phyloP scores from a whole-genome alignment of 2,113 vertebrate genomes.

The Porphyrio hochstetteri region DNA sequence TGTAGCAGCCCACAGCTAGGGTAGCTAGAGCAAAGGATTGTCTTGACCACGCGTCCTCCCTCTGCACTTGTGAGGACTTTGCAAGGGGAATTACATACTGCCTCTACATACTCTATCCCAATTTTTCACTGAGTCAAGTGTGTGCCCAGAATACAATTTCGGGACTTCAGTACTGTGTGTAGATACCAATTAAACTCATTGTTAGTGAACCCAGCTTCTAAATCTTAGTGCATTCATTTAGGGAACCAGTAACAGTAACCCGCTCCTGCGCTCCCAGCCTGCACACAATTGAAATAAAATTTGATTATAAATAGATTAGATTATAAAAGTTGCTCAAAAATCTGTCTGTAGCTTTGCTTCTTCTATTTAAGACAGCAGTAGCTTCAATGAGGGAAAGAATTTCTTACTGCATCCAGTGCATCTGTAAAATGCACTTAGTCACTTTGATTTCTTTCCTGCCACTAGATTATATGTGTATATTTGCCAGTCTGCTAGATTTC shows the following conservation, averaged over 20 bases:
- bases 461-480: background rate
- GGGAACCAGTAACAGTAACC: slow-evolving; percentile 3
- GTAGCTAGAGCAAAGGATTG: background rate
- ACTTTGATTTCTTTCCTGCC: background rate
- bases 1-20: background rate
- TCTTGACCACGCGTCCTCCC: background rate
- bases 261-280: background rate
- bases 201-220: slow-evolving; percentile 11
- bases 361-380: background rate
- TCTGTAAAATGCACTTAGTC: background rate
- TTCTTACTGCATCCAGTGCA: background rate
- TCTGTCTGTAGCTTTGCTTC: background rate
- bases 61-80: slow-evolving; percentile 7
- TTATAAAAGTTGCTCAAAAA: slow-evolving; percentile 23
- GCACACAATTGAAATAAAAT: slow-evolving; percentile 4
- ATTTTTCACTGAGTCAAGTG: slow-evolving; percentile 30
- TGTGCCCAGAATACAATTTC: slow-evolving; percentile 51
- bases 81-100: slow-evolving; percentile 42
- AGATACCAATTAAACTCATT: slow-evolving; percentile 39
- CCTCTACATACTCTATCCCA: slow-evolving; percentile 40
- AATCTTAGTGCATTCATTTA: slow-evolving; percentile 28
- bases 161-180: background rate
- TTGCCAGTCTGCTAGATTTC: background rate
- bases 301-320: slow-evolving; percentile 35
- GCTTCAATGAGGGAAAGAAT: background rate